Conservation (phyloP, 2,113 vertebrate genomes). For the Pycnonotus jocosus region DNA sequence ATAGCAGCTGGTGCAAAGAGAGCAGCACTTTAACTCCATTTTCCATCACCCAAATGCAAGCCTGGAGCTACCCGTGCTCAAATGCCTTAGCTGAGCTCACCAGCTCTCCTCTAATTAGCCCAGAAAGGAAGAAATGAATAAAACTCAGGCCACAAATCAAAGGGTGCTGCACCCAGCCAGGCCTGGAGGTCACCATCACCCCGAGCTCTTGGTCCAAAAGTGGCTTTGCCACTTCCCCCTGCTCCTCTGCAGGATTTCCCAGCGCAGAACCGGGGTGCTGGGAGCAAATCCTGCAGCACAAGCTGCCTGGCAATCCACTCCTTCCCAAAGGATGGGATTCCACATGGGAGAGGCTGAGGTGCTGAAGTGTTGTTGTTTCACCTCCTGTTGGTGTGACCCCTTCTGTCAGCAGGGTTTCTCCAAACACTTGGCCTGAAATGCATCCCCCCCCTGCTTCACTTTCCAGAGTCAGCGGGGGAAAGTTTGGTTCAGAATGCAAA, state of each 20-base stretch:
- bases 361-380: neutral
- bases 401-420: neutral
- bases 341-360: neutral
- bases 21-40: neutral
- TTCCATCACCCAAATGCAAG: conserved; percentile 28
- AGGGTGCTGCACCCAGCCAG: neutral
- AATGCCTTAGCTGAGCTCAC: neutral
- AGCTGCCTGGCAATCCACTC: neutral
- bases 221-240: neutral
- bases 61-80: conserved; percentile 13
- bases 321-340: neutral
- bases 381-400: neutral
- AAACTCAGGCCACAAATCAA: neutral
- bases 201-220: neutral
- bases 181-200: neutral
- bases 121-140: neutral
- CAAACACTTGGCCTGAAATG: neutral
- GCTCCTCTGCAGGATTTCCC: neutral
- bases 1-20: neutral
- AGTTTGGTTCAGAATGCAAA: neutral
- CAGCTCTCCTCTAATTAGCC: conserved; percentile 10
- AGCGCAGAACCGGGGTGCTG: neutral
- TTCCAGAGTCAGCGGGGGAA: neutral
- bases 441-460: neutral
- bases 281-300: neutral